phyloP scores from a whole-genome alignment of 2,113 vertebrate genomes.

The Channa maculata region DNA sequence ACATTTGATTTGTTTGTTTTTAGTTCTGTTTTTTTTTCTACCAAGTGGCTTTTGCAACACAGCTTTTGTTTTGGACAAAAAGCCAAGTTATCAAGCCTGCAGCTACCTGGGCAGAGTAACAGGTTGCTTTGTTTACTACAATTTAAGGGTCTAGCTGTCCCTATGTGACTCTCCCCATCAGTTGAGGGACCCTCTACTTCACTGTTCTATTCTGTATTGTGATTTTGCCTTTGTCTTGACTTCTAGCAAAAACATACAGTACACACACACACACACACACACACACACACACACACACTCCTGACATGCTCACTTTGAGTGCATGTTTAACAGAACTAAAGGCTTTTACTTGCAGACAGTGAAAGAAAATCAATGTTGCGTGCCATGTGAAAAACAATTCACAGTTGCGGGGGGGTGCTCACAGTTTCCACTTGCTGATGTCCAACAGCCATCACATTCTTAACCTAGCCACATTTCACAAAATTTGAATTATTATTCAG shows the following conservation, averaged over 20 bases:
- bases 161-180: background rate
- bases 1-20: background rate
- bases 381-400: constrained; percentile 67
- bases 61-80: background rate
- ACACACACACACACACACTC: background rate
- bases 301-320: constrained; percentile 13
- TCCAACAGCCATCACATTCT: constrained; percentile 27
- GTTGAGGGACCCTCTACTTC: background rate
- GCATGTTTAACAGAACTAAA: constrained; percentile 49
- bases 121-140: background rate
- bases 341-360: constrained; percentile 51
- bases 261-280: background rate
- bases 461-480: constrained; percentile 19
- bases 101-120: background rate
- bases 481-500: constrained; percentile 1
- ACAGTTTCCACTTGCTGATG: constrained; percentile 40
- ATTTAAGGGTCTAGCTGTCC: background rate
- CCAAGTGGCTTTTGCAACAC: background rate
- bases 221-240: constrained; percentile 31
- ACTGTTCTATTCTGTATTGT: background rate
- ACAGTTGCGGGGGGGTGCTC: constrained; percentile 32
- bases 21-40: too few relatives aligned
- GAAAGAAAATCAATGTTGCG: constrained; percentile 62
- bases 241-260: constrained; percentile 11
- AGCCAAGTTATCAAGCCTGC: background rate